Evolutionary conservation across 2,113 vertebrate species (phyloP), one percentile per base, ranked within the genome.

Genomic region (Heterochromis multidens): DNA sequence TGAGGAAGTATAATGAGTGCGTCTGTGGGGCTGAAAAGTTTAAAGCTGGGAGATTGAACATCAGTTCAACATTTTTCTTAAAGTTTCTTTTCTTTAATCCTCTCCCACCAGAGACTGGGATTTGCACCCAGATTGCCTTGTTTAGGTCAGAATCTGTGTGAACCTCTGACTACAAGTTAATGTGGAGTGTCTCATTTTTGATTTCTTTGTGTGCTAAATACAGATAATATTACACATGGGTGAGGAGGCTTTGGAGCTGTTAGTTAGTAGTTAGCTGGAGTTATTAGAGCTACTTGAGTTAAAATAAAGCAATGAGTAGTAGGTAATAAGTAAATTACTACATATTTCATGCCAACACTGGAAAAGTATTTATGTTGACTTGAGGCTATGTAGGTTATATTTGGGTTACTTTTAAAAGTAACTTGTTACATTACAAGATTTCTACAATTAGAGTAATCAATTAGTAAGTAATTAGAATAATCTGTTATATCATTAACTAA

Each of bases 1-100:
- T 29, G 43, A 6, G 13, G 4, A 49, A 27, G 23, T 0, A 46
- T 37, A 43, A 37, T 29, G 8, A 0, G 40, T 21, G 40, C 19
- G 40, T 0, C 14, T 46, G 25, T 70, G 37, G 65, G 23, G 23
- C 0, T 46, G 0, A 46, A 70, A 49, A 1, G 16, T 70, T 70
- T 70, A 43, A 29, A 0, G 40, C 5, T 49, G 14, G 0, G 40
- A 70, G 65, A 27, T 25, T 70, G 40, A 72, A 72, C 25, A 70
- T 1, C 1, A 49, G 10, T 49, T 52, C 10, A 52, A 11, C 2
- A 19, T 25, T 46, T 4, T 46, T 46, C 13, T 4, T 29, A 29
- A 12, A 49, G 43, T 49, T 31, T 49, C 10, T 52, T 72, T 52
- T 25, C 43, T 29, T 72, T 29, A 1, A 72, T 72, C 43, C 17